Evolutionary conservation across 2,797 vertebrate species (phyloP).

Genomic region (Fundulus diaphanus): DNA sequence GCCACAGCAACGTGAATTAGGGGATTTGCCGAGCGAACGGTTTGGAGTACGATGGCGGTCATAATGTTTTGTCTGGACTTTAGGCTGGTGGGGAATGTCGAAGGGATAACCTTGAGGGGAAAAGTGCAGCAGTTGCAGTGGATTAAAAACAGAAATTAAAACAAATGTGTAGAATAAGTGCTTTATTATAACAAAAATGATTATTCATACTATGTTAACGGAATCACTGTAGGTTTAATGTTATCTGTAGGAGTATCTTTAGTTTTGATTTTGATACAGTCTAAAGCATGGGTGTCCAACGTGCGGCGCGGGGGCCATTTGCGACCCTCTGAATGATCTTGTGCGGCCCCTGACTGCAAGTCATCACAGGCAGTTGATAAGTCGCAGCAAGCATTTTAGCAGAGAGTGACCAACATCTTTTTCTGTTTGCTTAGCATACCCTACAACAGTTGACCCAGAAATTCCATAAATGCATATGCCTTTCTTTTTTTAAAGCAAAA

Average conservation of each 20-base stretch:
- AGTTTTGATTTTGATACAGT: neutral
- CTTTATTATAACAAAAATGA: neutral
- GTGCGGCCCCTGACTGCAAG: no score
- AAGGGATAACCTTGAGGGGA: neutral
- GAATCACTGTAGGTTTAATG: neutral
- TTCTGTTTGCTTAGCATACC: no score
- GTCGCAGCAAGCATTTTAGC: no score
- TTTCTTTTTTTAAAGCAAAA: no score
- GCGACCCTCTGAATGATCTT: no score
- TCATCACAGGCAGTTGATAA: no score
- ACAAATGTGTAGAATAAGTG: neutral
- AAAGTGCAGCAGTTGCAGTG: neutral
- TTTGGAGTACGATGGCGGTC: conserved; percentile 16
- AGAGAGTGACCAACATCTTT: no score
- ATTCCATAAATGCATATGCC: no score
- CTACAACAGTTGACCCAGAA: no score
- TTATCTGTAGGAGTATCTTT: no score
- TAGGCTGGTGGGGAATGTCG: neutral
- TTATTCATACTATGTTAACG: neutral
- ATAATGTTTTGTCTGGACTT: neutral
- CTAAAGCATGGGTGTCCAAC: no score
- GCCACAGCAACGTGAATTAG: conserved; percentile 1
- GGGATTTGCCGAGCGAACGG: conserved; percentile 3
- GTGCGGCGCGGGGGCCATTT: no score
- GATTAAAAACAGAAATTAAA: neutral